Evolutionary conservation across 2,113 vertebrate species (phyloP).

Genomic region (Megalops atlanticus): DNA sequence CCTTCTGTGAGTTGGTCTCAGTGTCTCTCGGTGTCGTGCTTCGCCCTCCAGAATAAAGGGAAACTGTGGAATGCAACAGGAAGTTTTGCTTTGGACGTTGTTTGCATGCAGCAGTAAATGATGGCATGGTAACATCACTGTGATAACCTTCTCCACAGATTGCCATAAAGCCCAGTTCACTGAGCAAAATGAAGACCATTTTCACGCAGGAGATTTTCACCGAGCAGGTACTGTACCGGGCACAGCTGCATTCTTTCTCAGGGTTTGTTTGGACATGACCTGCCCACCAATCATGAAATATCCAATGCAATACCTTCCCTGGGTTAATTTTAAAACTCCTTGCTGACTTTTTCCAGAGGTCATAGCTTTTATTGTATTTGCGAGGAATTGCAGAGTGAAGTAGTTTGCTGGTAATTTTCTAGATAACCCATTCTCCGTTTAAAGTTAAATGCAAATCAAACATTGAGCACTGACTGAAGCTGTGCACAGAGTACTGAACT

Average conservation of each 20-base stretch:
- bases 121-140: not conserved
- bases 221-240: constrained; percentile 82
- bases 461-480: too few relatives aligned
- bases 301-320: not conserved
- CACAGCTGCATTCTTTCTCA: not conserved
- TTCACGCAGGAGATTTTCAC: constrained; percentile 99
- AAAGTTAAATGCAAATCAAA: too few relatives aligned
- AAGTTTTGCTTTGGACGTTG: constrained; percentile 11
- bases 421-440: too few relatives aligned
- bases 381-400: too few relatives aligned
- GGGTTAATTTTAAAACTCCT: not conserved
- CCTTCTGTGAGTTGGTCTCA: not conserved
- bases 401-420: too few relatives aligned
- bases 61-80: not conserved
- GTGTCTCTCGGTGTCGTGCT: not conserved
- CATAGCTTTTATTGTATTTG: too few relatives aligned
- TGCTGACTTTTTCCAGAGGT: not conserved
- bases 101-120: not conserved
- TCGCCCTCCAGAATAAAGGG: not conserved
- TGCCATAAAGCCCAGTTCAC: constrained; percentile 95
- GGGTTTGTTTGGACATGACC: too few relatives aligned
- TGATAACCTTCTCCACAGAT: constrained; percentile 72
- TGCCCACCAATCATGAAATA: too few relatives aligned
- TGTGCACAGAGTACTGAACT: too few relatives aligned
- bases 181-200: constrained; percentile 98